Base-by-base conservation (phyloP, 2,888 invertebrate genomes). In the Onthophagus sagittarius region DNA sequence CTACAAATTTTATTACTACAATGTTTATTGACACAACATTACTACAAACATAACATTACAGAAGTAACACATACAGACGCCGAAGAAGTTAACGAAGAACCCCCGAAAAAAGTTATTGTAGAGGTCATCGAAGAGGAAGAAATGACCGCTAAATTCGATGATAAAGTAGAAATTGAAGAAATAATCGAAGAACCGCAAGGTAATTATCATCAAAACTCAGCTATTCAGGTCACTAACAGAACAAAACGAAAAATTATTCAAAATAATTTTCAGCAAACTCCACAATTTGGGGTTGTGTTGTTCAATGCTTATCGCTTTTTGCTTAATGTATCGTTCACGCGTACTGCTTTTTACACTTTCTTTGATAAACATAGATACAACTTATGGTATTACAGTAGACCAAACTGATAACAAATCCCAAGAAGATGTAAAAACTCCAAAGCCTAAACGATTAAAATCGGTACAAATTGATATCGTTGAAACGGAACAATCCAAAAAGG, bases 71-170 rank as follows among this genome's bases (percentile, higher is more conserved):
- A 83, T 76, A 83, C 84, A 71, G 85, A 84, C 75, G 85, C 85
- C 32, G 80, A 84, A 62, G 85, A 85, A 80, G 84, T 84, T 78
- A 79, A 78, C 9, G 83, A 82, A 76, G 81, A 81, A 77, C 81
- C 83, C 71, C 81, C 83, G 33, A 81, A 81, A 78, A 81, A 88
- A 84, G 82, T 86, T 64, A 82, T 86, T 76, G 80, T 86, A 78
- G 88, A 89, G 83, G 86, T 85, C 79, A 85, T 88, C 76, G 81
- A 88, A 71, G 87, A 89, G 77, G 88, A 86, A 77, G 83, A 82
- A 74, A 79, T 80, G 72, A 83, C 83, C 67, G 80, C 77, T 72
- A 23, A 70, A 11, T 72, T 79, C 77, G 75, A 73, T 69, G 81
- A 81, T 76, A 82, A 79, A 76, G 75, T 79, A 39, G 77, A 80